These are phyloP conservation scores for Colistium nudipinnis DNA, from an alignment of 2,113 vertebrate species.

Conservation along the genomic window DNA sequence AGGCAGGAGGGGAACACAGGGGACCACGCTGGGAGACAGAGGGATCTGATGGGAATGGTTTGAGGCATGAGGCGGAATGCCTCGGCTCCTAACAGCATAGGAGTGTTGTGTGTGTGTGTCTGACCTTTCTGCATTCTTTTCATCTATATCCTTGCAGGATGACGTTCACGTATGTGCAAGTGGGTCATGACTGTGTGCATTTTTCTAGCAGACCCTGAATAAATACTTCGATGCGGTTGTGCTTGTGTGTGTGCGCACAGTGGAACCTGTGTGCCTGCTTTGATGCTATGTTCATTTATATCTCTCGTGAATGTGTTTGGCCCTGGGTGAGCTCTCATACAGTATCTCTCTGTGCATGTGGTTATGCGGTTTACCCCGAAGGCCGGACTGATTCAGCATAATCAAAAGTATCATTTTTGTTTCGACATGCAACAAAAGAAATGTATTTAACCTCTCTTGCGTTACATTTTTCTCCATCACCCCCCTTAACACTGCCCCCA, in stretches of 20 bases:
- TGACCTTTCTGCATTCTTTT: conserved; percentile 13
- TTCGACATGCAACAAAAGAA: neutral
- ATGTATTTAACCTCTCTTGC: conserved; percentile 10
- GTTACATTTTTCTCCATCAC: neutral
- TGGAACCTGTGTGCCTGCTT: conserved; percentile 10
- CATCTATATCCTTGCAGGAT: neutral
- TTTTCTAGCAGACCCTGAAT: conserved; percentile 7
- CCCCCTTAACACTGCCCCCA: neutral
- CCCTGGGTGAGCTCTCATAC: conserved; percentile 10
- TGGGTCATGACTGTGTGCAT: conserved; percentile 29
- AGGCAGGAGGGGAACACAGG: conserved; percentile 43
- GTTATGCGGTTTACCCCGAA: neutral
- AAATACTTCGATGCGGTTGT: conserved; percentile 6
- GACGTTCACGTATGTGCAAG: conserved; percentile 17
- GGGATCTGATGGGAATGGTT: conserved; percentile 16
- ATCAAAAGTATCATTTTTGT: conserved; percentile 4
- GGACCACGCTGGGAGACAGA: conserved; percentile 36
- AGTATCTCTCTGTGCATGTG: conserved; percentile 6
- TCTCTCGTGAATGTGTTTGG: conserved; percentile 28
- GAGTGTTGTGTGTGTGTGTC: neutral
- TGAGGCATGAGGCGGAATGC: conserved; percentile 22
- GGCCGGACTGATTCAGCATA: conserved; percentile 44
- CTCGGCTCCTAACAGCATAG: conserved; percentile 15
- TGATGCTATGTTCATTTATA: conserved; percentile 36
- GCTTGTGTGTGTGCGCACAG: neutral